phyloP scores from a whole-genome alignment of 92 coral and sea anemone species.

The Ricordea florida region DNA sequence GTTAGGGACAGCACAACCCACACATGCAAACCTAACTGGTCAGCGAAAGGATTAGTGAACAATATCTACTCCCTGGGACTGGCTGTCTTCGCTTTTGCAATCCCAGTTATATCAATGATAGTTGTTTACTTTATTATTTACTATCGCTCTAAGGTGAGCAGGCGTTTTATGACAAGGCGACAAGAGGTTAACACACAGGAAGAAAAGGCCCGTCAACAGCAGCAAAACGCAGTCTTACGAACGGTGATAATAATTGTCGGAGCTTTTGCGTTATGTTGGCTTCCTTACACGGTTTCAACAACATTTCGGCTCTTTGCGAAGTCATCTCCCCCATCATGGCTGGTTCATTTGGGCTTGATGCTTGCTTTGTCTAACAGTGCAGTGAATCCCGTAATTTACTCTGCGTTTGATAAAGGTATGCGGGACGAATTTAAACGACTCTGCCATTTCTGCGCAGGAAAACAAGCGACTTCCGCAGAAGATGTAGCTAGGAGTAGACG shows the following conservation, averaged over 20 bases:
- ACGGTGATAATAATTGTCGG: conserved; percentile 76
- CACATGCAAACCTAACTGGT: conserved; percentile 91
- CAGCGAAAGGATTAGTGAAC: conserved; percentile 59
- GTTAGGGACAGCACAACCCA: conserved; percentile 62
- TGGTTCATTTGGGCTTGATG: conserved; percentile 77
- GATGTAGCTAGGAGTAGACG: conserved; percentile 2
- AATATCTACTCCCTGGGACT: conserved; percentile 65
- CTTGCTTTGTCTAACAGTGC: conserved; percentile 72
- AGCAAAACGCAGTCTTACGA: conserved; percentile 65
- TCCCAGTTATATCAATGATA: conserved; percentile 64
- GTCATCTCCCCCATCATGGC: conserved; percentile 74
- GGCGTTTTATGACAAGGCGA: conserved; percentile 39
- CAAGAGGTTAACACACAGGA: conserved; percentile 13
- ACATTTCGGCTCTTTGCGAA: conserved; percentile 60
- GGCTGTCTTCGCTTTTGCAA: conserved; percentile 75
- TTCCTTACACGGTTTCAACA: conserved; percentile 74
- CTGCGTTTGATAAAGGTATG: conserved; percentile 67
- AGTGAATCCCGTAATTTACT: conserved; percentile 75
- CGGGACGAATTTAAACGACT: conserved; percentile 43
- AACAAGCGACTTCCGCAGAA: neutral
- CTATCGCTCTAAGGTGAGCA: conserved; percentile 50
- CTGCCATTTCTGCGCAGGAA: conserved; percentile 14
- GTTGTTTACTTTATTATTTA: conserved; percentile 67
- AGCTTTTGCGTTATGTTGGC: conserved; percentile 74
- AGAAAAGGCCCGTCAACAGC: conserved; percentile 40